These are phyloP conservation scores for Poecilia wingei DNA, from an alignment of 2,797 vertebrate species.

Conservation along the genomic window DNA sequence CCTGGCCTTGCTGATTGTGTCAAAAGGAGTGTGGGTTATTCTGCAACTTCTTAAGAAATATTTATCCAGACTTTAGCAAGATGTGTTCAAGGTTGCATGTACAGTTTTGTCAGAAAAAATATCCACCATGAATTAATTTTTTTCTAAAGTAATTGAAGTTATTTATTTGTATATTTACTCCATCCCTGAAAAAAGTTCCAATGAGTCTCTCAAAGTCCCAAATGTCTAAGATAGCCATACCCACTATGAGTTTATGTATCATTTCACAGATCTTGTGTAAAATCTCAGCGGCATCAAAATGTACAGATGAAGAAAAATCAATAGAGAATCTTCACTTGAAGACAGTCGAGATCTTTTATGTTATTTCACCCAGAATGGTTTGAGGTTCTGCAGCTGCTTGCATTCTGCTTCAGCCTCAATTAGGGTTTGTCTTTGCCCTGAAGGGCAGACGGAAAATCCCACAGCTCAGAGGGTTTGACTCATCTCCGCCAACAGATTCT, in stretches of 20 bases:
- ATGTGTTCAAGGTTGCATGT: neutral
- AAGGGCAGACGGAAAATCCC: conserved; percentile 21
- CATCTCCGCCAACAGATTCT: conserved; percentile 10
- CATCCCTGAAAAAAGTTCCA: neutral
- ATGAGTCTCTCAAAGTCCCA: neutral
- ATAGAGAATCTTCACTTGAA: neutral
- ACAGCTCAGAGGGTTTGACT: conserved; percentile 34
- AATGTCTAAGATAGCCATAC: neutral
- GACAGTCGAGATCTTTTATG: neutral
- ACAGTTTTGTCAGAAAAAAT: neutral
- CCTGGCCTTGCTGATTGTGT: neutral
- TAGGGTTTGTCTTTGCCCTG: neutral
- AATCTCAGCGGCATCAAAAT: neutral
- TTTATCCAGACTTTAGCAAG: neutral
- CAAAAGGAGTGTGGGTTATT: neutral
- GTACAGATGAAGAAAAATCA: neutral
- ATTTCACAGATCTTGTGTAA: neutral
- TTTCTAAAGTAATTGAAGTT: neutral
- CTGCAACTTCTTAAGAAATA: neutral
- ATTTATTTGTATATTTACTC: neutral
- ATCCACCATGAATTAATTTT: neutral
- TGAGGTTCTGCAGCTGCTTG: neutral
- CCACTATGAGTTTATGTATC: neutral
- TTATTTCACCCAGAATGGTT: neutral
- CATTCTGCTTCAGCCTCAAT: neutral